phyloP scores from a whole-genome alignment of 2,113 vertebrate species.

The Psittacus erithacus region DNA sequence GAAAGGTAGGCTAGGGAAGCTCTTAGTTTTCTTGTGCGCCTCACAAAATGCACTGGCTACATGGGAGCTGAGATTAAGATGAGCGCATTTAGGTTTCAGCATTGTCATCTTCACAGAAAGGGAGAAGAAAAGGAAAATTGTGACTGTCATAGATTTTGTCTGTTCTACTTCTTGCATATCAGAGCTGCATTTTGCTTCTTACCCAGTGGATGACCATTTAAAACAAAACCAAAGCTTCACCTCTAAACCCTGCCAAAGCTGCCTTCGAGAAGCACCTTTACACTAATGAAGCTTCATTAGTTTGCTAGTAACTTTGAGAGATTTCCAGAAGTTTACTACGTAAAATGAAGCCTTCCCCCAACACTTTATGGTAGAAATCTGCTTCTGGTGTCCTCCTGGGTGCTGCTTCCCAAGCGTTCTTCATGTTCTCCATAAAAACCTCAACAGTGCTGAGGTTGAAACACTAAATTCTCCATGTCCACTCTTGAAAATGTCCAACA shows the following conservation, averaged over 20 bases:
- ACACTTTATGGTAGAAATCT: background rate
- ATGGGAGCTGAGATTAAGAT: background rate
- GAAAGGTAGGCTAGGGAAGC: background rate
- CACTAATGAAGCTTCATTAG: background rate
- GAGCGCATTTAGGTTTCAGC: background rate
- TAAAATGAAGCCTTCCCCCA: background rate
- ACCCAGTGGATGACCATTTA: background rate
- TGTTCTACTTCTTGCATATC: background rate
- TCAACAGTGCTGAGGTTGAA: background rate
- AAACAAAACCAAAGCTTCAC: background rate
- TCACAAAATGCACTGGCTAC: background rate
- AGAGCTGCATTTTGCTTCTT: background rate
- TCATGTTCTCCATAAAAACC: background rate
- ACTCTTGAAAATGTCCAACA: background rate
- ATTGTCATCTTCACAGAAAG: background rate
- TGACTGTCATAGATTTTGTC: background rate
- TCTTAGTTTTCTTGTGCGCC: background rate
- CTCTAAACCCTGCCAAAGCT: background rate
- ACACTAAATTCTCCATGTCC: background rate
- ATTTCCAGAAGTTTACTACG: background rate
- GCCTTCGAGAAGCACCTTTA: background rate
- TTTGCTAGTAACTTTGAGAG: background rate
- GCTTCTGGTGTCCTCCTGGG: background rate
- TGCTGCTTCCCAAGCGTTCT: background rate
- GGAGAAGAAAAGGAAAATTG: background rate